These are phyloP conservation scores for Brachyhypopomus gauderio DNA, from an alignment of 2,113 vertebrate genomes.

Conservation along the genomic window DNA sequence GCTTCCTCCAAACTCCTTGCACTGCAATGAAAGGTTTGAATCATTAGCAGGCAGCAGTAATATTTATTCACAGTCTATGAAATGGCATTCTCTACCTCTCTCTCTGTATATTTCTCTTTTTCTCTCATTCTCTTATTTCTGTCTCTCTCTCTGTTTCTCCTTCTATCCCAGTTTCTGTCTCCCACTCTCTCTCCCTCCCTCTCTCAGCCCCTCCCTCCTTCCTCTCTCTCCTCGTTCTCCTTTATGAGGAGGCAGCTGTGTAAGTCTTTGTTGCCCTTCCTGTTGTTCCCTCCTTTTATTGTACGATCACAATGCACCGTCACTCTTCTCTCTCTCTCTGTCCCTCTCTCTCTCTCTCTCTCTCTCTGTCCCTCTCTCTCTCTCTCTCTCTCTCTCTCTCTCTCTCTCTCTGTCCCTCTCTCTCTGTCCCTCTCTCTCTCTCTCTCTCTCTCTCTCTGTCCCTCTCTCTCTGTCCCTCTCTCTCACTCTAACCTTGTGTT, in stretches of 20 bases:
- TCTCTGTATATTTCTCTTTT: conserved; percentile 51
- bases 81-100: conserved; percentile 29
- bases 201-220: conserved; percentile 42
- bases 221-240: conserved; percentile 33
- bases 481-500: conserved; percentile 12
- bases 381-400: conserved; percentile 26
- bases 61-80: conserved; percentile 35
- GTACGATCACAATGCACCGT: conserved; percentile 43
- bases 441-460: conserved; percentile 17
- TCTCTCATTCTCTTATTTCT: conserved; percentile 44
- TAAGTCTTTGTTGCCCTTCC: conserved; percentile 52
- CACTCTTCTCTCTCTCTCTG: conserved; percentile 20
- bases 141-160: conserved; percentile 38
- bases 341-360: not conserved
- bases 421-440: conserved; percentile 9
- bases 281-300: conserved; percentile 53
- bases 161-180: conserved; percentile 7
- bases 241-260: conserved; percentile 56
- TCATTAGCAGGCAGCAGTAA: conserved; percentile 16
- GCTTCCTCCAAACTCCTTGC: not conserved
- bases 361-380: conserved; percentile 29
- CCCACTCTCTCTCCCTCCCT: conserved; percentile 46
- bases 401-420: conserved; percentile 30
- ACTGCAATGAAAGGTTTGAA: not conserved
- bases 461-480: conserved; percentile 14